Conservation (phyloP, 2,797 vertebrate species). For the Schizopygopsis pylzovi region DNA sequence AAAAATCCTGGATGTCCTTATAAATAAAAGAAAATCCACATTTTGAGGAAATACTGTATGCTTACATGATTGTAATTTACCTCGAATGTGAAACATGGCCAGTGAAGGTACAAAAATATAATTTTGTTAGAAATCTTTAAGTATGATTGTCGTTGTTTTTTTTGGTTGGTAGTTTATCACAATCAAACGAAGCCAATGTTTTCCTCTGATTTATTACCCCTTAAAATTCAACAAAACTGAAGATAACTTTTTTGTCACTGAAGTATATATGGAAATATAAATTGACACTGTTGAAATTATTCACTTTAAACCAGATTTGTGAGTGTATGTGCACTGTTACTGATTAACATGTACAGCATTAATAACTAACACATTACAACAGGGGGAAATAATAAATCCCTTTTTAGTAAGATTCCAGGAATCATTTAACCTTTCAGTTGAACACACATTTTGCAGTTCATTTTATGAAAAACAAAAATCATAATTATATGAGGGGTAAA, state of each 20-base stretch:
- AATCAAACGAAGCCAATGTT: background rate
- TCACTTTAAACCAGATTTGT: background rate
- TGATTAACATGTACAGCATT: background rate
- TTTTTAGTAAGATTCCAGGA: background rate
- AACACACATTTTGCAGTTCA: background rate
- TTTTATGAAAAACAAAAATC: background rate
- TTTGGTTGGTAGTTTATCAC: background rate
- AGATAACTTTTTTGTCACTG: too few species aligned
- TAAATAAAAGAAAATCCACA: background rate
- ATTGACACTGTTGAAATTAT: too few species aligned
- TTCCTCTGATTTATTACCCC: background rate
- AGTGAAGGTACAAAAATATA: background rate
- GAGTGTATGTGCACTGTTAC: background rate
- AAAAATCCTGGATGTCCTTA: background rate
- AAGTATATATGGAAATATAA: too few species aligned
- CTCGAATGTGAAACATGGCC: slow-evolving; percentile 14
- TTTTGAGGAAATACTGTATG: background rate
- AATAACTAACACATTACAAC: background rate
- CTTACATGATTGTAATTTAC: background rate
- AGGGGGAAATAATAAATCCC: fast-evolving
- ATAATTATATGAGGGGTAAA: background rate
- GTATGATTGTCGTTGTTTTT: background rate
- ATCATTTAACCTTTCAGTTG: background rate
- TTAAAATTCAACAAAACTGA: too few species aligned
- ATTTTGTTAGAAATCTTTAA: background rate